Conservation (phyloP, 37 sponge, comb jelly and placozoan genomes). For the Spongia lamella region DNA sequence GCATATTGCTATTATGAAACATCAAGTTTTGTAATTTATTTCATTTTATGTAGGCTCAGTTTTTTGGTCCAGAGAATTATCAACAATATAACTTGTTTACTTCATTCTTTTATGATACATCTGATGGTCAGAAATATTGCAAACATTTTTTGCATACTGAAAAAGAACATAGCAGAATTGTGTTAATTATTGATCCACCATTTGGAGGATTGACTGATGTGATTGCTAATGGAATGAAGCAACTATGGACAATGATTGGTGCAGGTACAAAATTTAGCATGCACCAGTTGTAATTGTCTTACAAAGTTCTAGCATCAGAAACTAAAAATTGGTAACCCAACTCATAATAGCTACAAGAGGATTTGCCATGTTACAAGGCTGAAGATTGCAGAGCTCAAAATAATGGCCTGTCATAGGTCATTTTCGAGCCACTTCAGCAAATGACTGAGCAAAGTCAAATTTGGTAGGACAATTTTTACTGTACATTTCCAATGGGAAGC, state of each 20-base stretch:
- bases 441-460: too few relatives aligned
- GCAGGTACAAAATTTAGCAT: constrained; percentile 21
- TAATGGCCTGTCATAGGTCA: too few relatives aligned
- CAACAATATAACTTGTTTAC: constrained; percentile 91
- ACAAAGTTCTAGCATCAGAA: not conserved
- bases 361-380: too few relatives aligned
- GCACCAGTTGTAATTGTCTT: too few relatives aligned
- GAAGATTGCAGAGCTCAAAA: too few relatives aligned
- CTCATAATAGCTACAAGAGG: not conserved
- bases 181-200: constrained; percentile 81
- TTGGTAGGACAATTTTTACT: too few relatives aligned
- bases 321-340: not conserved
- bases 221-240: constrained; percentile 36
- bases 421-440: too few relatives aligned
- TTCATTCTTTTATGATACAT: constrained; percentile 66
- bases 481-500: too few relatives aligned
- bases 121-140: constrained; percentile 2
- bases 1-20: not conserved
- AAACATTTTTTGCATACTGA: not conserved
- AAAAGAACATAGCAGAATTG: not conserved
- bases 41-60: constrained; percentile 62
- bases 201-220: constrained; percentile 84
- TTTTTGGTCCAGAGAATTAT: constrained; percentile 48
- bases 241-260: constrained; percentile 62
- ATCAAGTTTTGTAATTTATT: not conserved